Conservation (phyloP, 2,113 vertebrate species). For the Psittacula cyanocephala region DNA sequence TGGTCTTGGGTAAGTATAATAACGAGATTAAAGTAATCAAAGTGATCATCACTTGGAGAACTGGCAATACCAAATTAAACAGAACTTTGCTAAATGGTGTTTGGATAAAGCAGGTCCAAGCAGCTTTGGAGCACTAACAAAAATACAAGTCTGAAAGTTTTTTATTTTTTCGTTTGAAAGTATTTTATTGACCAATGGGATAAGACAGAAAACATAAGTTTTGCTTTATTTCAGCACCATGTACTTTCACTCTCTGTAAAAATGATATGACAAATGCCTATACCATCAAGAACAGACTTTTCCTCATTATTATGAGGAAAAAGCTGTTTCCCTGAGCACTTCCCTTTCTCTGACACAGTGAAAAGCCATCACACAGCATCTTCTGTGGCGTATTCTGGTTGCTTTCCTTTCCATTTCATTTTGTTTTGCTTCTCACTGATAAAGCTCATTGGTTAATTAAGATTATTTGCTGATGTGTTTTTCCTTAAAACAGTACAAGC, state of each 20-base stretch:
- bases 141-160: background rate
- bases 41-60: background rate
- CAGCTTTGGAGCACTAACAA: background rate
- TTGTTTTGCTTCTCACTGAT: background rate
- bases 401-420: background rate
- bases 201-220: background rate
- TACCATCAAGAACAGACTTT: background rate
- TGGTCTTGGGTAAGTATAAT: background rate
- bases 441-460: background rate
- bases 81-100: background rate
- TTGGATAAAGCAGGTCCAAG: background rate
- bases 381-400: background rate
- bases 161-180: background rate
- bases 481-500: background rate
- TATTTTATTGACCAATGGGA: background rate
- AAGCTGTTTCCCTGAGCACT: background rate
- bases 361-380: background rate
- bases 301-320: background rate
- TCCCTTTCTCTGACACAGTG: background rate
- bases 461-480: background rate
- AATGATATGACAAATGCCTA: fast-evolving
- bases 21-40: background rate
- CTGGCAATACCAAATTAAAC: background rate
- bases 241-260: background rate
- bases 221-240: background rate